A percentile compares a stretch with the other conserved stretches of the same genome.
These are phyloP conservation scores for Palythoa caribaeorum DNA, from an alignment of 92 coral and sea anemone genomes.

Conservation along the genomic window DNA sequence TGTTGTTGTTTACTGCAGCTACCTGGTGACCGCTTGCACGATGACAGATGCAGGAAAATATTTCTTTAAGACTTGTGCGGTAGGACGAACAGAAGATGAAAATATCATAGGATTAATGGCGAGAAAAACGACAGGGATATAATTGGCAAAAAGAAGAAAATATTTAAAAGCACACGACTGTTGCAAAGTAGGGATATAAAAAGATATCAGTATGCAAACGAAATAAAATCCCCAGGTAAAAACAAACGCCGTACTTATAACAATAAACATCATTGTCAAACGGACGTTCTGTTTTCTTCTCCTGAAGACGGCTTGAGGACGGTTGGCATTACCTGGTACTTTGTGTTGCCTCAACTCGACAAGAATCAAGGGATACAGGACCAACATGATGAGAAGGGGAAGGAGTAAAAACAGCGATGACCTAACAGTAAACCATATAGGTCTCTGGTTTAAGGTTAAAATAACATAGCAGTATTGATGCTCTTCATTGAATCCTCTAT, in stretches of 20 bases:
- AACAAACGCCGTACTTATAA: slow-evolving; percentile 25
- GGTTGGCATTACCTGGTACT: slow-evolving; percentile 43
- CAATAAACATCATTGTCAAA: slow-evolving; percentile 35
- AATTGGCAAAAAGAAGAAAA: background rate
- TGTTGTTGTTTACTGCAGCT: slow-evolving; percentile 29
- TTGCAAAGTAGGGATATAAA: background rate
- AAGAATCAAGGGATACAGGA: slow-evolving; percentile 13
- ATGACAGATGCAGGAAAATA: background rate
- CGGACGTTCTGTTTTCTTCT: slow-evolving; percentile 42
- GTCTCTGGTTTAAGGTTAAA: background rate
- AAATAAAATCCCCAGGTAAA: background rate
- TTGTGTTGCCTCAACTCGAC: slow-evolving; percentile 38
- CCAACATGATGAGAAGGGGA: slow-evolving; percentile 33
- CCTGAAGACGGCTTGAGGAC: slow-evolving; percentile 35
- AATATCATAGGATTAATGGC: background rate
- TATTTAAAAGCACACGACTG: background rate
- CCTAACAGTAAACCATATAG: background rate
- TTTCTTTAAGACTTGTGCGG: slow-evolving; percentile 9
- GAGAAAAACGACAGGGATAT: background rate
- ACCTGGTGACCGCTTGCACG: background rate
- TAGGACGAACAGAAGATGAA: slow-evolving; percentile 17
- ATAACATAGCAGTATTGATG: background rate
- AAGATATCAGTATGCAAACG: background rate
- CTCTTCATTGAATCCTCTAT: background rate
- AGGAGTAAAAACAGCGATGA: slow-evolving; percentile 20